Conservation (phyloP, 2,113 vertebrate genomes). For the Otocyon megalotis region DNA sequence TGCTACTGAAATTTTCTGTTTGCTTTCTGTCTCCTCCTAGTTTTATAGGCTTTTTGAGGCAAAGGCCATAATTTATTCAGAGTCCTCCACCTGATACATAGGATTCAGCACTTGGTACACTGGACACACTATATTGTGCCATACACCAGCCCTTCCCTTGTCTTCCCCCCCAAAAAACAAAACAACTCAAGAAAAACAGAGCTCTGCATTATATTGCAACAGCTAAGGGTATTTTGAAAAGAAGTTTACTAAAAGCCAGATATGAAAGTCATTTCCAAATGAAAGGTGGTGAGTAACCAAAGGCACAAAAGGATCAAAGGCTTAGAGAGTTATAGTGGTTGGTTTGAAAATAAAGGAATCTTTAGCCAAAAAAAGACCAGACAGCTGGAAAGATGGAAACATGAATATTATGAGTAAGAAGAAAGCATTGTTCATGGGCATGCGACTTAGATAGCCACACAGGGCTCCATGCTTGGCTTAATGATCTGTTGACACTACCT, state of each 20-base stretch:
- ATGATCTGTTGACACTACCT: background rate
- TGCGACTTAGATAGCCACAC: background rate
- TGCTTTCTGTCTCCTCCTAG: background rate
- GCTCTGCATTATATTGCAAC: background rate
- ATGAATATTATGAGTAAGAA: background rate
- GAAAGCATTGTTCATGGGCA: background rate
- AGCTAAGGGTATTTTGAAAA: background rate
- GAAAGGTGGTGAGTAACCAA: background rate
- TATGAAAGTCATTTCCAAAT: background rate
- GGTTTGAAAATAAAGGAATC: background rate
- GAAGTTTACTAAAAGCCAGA: background rate
- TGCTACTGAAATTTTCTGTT: background rate
- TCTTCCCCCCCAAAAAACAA: background rate
- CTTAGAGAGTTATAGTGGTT: background rate
- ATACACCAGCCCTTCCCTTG: background rate
- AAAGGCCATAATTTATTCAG: background rate
- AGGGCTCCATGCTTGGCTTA: background rate
- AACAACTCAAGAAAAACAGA: background rate
- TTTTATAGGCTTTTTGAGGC: background rate
- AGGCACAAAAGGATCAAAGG: background rate
- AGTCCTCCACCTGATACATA: background rate
- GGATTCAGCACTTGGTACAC: background rate
- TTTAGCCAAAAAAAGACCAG: background rate
- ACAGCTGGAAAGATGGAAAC: background rate
- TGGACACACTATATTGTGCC: background rate